Base-by-base conservation (phyloP, 2,888 invertebrate species). In the Mythimna impura region DNA sequence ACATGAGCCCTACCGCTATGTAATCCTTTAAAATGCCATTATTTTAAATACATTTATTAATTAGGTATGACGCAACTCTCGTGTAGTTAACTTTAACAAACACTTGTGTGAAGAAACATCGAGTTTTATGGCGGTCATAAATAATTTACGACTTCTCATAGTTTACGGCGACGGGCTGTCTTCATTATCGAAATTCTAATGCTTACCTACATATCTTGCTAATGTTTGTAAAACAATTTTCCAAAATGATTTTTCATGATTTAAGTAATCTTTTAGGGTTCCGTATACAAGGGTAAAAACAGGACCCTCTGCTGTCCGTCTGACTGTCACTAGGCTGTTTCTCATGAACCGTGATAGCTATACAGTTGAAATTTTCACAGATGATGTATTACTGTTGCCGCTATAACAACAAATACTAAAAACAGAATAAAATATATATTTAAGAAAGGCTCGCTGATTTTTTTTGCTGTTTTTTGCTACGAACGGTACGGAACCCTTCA, bases 101-200 rank as follows among this genome's bases (percentile, higher is more conserved):
- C 89, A 90, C 88, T 89, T 86, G 86, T 80, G 78, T 81, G 85
- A 80, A 87, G 82, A 66, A 85, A 90, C 87, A 83, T 76, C 85
- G 76, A 70, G 81, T 86, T 93, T 91, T 89, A 93, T 87, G 86
- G 72, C 78, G 25, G 80, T 78, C 89, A 89, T 92, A 90, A 92
- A 92, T 89, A 85, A 90, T 92, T 90, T 90, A 90, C 89, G 91
- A 88, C 82, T 86, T 79, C 78, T 81, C 76, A 76, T 85, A 83
- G 88, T 87, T 89, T 87, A 87, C 81, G 83, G 81, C 82, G 86
- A 88, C 86, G 84, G 85, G 80, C 81, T 73, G 76, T 86, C 85
- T 87, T 87, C 86, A 85, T 87, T 85, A 80, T 67, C 66, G 57
- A 66, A 69, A 66, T 73, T 72, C 67, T 84, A 71, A 72, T 47